Percentiles rank a stretch among this genome's conserved stretches.
Conservation (phyloP, 2,888 invertebrate genomes). For the Isotomurus palustris region DNA sequence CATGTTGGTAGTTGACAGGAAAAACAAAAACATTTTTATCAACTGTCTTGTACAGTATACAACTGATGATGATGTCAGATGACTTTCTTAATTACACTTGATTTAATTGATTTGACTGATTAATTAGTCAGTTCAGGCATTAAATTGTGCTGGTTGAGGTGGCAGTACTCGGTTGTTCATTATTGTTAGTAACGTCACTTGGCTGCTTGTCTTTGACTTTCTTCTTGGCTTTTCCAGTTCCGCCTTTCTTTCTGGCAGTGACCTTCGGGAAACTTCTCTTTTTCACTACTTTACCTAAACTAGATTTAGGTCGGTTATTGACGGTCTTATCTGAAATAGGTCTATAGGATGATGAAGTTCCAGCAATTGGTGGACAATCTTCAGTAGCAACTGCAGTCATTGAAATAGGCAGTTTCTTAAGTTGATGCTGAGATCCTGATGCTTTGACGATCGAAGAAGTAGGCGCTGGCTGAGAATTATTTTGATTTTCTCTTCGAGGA, state of each 20-base stretch:
- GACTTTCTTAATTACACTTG: too few species aligned
- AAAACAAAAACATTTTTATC: too few species aligned
- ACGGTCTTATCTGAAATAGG: neutral
- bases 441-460: conserved; percentile 31
- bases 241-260: neutral
- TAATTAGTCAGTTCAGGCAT: too few species aligned
- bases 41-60: too few species aligned
- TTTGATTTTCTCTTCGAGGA: conserved; percentile 32
- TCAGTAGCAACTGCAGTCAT: conserved; percentile 5
- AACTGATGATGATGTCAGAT: too few species aligned
- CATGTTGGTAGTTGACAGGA: too few species aligned
- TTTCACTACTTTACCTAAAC: conserved; percentile 24
- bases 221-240: neutral
- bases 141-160: too few species aligned
- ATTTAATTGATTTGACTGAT: too few species aligned
- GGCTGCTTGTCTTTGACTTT: neutral
- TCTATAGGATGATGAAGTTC: neutral
- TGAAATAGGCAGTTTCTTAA: conserved; percentile 18
- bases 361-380: conserved; percentile 10
- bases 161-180: too few species aligned
- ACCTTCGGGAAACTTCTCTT: conserved; percentile 14
- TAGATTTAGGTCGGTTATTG: conserved; percentile 19
- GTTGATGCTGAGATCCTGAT: conserved; percentile 32
- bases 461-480: too few species aligned
- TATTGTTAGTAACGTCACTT: too few species aligned